Conservation (phyloP, 2,888 invertebrate species). For the Thecocarcelia acutangulata region DNA sequence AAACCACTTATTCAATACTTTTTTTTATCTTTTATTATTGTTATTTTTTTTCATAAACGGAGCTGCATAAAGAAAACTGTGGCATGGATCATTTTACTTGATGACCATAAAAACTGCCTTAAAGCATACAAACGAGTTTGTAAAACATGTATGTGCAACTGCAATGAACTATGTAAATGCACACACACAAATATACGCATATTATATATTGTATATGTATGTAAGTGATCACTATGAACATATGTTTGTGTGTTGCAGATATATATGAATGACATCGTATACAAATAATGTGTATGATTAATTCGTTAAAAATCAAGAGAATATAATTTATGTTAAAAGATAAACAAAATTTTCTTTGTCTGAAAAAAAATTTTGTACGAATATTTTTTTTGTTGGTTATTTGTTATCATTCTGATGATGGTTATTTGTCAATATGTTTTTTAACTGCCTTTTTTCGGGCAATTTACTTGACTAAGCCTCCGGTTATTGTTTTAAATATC, state of each 20-base stretch:
- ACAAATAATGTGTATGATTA: conserved; percentile 33
- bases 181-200: no score
- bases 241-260: neutral
- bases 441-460: conserved; percentile 19
- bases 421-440: conserved; percentile 59
- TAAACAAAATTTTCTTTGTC: conserved; percentile 4
- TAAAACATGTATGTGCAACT: conserved; percentile 23
- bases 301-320: conserved; percentile 42
- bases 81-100: conserved; percentile 41
- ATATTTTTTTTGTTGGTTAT: conserved; percentile 32
- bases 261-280: no score
- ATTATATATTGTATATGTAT: no score
- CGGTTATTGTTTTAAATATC: conserved; percentile 61
- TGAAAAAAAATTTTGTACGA: no score
- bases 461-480: conserved; percentile 44
- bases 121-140: conserved; percentile 46
- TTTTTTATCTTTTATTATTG: neutral
- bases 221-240: neutral
- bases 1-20: conserved; percentile 7
- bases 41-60: neutral
- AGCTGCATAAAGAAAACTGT: conserved; percentile 4
- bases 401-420: conserved; percentile 37
- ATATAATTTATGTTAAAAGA: conserved; percentile 16
- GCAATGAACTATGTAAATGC: neutral
- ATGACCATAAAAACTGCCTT: conserved; percentile 20